A percentile compares a stretch with the other conserved stretches of the same genome.
These are phyloP conservation scores for Tetranychus truncatus DNA, from an alignment of 2,888 invertebrate genomes.

Conservation along the genomic window DNA sequence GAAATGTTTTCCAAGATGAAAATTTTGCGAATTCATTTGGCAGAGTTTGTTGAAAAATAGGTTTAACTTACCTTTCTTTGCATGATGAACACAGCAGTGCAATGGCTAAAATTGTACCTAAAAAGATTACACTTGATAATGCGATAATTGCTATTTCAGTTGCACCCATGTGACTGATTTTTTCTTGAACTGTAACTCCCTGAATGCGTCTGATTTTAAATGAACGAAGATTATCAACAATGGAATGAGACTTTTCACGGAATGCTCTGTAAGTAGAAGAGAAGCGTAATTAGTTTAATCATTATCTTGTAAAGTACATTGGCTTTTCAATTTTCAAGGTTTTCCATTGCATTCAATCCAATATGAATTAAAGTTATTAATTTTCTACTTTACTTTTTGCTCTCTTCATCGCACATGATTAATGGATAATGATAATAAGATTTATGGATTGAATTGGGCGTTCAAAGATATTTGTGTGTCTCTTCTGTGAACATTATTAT, in stretches of 20 bases:
- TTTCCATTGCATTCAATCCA: conserved; percentile 3
- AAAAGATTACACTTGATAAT: conserved; percentile 57
- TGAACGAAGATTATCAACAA: conserved; percentile 27
- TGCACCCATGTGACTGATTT: conserved; percentile 40
- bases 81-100: conserved; percentile 29
- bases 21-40: not conserved
- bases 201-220: conserved; percentile 27
- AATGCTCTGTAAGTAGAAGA: conserved; percentile 23
- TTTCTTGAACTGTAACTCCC: conserved; percentile 28
- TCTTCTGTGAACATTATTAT: too few species aligned
- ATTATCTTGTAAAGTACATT: too few species aligned
- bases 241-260: conserved; percentile 26
- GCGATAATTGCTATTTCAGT: conserved; percentile 62
- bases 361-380: not conserved
- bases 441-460: too few species aligned
- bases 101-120: conserved; percentile 59
- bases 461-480: too few species aligned
- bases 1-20: not conserved
- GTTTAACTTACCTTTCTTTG: conserved; percentile 25
- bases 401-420: too few species aligned
- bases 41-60: not conserved
- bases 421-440: too few species aligned
- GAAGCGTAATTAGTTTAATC: too few species aligned
- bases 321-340: not conserved
- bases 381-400: too few species aligned